phyloP scores from a whole-genome alignment of 2,888 invertebrate species.

The Stegana nigrithorax region DNA sequence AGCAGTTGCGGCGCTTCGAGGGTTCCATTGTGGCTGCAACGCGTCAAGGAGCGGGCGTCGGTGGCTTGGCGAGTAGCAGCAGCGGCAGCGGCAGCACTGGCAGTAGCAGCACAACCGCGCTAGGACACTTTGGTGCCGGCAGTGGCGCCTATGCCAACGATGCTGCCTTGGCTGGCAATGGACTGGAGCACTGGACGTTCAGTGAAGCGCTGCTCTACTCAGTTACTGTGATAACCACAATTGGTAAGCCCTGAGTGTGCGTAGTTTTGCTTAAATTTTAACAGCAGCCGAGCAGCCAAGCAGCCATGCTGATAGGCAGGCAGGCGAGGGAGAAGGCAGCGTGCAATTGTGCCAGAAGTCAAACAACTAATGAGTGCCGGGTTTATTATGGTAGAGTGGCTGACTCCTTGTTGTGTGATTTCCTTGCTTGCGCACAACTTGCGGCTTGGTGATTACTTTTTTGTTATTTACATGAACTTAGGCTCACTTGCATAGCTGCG shows the following conservation, averaged over 20 bases:
- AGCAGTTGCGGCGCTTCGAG: slow-evolving; percentile 83
- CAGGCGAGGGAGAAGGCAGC: too few species aligned
- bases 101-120: slow-evolving; percentile 44
- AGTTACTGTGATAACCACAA: slow-evolving; percentile 88
- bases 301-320: too few species aligned
- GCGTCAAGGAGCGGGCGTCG: slow-evolving; percentile 67
- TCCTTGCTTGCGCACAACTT: too few species aligned
- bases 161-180: slow-evolving; percentile 36
- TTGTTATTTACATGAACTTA: too few species aligned
- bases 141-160: slow-evolving; percentile 52
- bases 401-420: too few species aligned
- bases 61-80: slow-evolving; percentile 4
- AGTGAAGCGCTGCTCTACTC: slow-evolving; percentile 87
- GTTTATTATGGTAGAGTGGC: too few species aligned
- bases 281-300: too few species aligned
- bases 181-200: slow-evolving; percentile 77
- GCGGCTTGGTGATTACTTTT: too few species aligned
- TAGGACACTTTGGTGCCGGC: slow-evolving; percentile 51
- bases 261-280: too few species aligned
- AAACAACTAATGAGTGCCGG: neutral
- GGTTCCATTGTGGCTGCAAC: slow-evolving; percentile 82
- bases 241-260: slow-evolving; percentile 74
- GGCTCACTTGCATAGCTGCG: too few species aligned
- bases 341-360: too few species aligned
- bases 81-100: slow-evolving; percentile 33